Percentiles rank a stretch among this genome's conserved stretches.
Evolutionary conservation across 2,797 vertebrate species (phyloP).

Genomic region (Discoglossus pictus): DNA sequence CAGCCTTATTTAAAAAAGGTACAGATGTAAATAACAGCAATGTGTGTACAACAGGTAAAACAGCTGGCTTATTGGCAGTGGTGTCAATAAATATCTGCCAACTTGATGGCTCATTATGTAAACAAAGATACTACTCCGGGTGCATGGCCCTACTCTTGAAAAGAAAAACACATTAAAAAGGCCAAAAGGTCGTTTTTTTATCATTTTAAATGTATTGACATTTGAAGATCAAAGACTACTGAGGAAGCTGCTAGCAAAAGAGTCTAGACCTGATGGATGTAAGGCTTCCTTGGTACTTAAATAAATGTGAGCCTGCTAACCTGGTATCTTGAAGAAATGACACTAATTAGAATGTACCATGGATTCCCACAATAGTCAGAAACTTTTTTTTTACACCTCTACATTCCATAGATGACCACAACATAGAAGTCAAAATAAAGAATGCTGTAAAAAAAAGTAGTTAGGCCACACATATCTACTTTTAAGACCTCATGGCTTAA

Average conservation of each 20-base stretch:
- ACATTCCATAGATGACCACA: no score
- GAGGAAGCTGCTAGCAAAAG: constrained; percentile 47
- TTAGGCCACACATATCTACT: no score
- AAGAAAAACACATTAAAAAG: constrained; percentile 51
- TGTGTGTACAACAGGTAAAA: constrained; percentile 31
- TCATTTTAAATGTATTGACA: constrained; percentile 52
- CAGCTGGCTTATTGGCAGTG: constrained; percentile 39
- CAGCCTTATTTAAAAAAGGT: no score
- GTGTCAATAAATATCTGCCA: constrained; percentile 46
- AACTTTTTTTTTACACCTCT: no score
- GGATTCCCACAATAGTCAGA: not conserved
- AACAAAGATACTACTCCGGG: constrained; percentile 46
- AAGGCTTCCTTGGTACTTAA: constrained; percentile 15
- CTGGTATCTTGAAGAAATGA: constrained; percentile 10
- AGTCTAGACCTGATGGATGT: constrained; percentile 47
- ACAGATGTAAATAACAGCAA: no score
- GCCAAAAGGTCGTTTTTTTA: constrained; percentile 51
- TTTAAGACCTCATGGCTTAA: no score
- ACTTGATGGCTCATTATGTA: constrained; percentile 37
- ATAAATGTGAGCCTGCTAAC: constrained; percentile 17
- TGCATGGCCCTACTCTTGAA: constrained; percentile 40
- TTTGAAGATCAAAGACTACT: constrained; percentile 51
- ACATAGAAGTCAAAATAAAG: no score
- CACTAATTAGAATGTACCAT: constrained; percentile 25
- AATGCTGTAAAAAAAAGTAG: no score